Evolutionary conservation across 2,113 vertebrate species (phyloP).

Genomic region (Platichthys stellatus): DNA sequence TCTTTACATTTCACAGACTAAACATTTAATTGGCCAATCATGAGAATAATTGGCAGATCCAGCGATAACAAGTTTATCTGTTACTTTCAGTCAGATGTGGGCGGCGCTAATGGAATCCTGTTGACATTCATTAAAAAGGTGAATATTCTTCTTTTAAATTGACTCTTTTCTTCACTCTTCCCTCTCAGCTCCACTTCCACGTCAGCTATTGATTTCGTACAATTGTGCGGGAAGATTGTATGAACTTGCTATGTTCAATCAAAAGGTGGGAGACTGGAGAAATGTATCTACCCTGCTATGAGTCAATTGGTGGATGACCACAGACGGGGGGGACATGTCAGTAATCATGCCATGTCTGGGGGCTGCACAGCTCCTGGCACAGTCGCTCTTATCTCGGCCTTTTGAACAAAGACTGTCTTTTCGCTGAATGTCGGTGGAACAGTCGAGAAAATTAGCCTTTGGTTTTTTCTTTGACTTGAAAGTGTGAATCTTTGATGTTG

Average conservation of each 20-base stretch:
- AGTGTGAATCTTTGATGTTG: slow-evolving; percentile 11
- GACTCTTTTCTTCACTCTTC: background rate
- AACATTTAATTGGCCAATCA: background rate
- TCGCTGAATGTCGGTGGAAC: background rate
- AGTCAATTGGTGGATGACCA: slow-evolving; percentile 16
- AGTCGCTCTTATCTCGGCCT: slow-evolving; percentile 17
- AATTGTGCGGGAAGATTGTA: slow-evolving; percentile 13
- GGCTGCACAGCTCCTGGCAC: slow-evolving; percentile 8
- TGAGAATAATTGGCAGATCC: background rate
- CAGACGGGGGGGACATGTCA: background rate
- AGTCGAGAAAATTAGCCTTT: background rate
- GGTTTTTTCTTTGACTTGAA: slow-evolving; percentile 17
- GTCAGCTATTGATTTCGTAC: slow-evolving; percentile 30
- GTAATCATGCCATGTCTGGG: slow-evolving; percentile 17
- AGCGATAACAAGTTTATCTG: background rate
- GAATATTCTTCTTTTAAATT: slow-evolving; percentile 8
- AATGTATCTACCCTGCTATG: background rate
- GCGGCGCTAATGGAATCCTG: background rate
- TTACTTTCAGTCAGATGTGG: background rate
- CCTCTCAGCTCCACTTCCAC: background rate
- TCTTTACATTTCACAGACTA: background rate
- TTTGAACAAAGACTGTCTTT: slow-evolving; percentile 14
- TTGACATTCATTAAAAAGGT: slow-evolving; percentile 1
- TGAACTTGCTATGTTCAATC: slow-evolving; percentile 16
- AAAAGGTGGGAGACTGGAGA: background rate